A percentile compares a stretch with the other conserved stretches of the same genome.
phyloP scores from a whole-genome alignment of 2,888 invertebrate species.

The Maniola hyperantus region DNA sequence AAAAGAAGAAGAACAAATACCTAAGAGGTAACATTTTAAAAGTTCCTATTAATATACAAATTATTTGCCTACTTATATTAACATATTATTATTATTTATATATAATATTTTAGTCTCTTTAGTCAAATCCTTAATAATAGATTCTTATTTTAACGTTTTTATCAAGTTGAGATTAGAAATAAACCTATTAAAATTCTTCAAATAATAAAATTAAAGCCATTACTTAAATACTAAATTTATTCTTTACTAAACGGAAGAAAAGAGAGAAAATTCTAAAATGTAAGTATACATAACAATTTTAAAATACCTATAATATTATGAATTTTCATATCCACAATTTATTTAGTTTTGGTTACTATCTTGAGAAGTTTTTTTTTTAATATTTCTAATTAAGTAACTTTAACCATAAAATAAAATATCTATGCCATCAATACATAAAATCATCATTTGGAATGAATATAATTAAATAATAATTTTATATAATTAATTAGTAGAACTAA shows the following conservation, averaged over 20 bases:
- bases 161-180: background rate
- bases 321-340: no score
- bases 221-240: background rate
- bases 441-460: no score
- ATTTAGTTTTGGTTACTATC: no score
- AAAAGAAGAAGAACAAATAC: constrained; percentile 37
- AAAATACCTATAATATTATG: no score
- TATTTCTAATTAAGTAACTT: no score
- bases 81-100: constrained; percentile 19
- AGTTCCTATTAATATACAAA: constrained; percentile 42
- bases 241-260: background rate
- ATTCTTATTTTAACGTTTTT: constrained; percentile 8
- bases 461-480: no score
- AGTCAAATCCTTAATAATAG: constrained; percentile 46
- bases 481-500: no score
- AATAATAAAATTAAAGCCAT: background rate
- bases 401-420: no score
- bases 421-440: no score
- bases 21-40: constrained; percentile 43
- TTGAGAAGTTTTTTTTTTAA: no score
- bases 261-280: background rate
- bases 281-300: background rate
- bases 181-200: background rate
- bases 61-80: constrained; percentile 33
- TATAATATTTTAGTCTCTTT: constrained; percentile 42